phyloP scores from a whole-genome alignment of 2,888 invertebrate species.

The Drosophila algonquin region DNA sequence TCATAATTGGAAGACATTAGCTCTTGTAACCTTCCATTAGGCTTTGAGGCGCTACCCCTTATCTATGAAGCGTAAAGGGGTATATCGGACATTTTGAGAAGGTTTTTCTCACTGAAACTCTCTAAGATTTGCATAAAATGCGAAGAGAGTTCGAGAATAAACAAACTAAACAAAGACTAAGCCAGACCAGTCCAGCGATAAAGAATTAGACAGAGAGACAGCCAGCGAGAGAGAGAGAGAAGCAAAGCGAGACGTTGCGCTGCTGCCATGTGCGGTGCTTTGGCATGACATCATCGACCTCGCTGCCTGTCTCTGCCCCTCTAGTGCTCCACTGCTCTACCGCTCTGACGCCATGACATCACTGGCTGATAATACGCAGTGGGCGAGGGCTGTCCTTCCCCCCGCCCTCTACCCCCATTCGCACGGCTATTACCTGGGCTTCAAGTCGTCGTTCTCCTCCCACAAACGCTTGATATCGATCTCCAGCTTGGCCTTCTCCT shows the following conservation, averaged over 20 bases:
- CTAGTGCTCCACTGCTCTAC: neutral
- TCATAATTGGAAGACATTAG: slow-evolving; percentile 9
- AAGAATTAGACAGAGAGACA: slow-evolving; percentile 6
- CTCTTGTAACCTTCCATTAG: slow-evolving; percentile 38
- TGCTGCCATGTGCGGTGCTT: slow-evolving; percentile 34
- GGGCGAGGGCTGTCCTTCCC: slow-evolving; percentile 2
- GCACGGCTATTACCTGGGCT: slow-evolving; percentile 85
- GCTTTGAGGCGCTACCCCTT: slow-evolving; percentile 17
- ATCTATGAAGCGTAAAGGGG: no score
- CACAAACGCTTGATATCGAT: slow-evolving; percentile 95
- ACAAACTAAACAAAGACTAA: slow-evolving; percentile 68
- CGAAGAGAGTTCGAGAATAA: slow-evolving; percentile 52
- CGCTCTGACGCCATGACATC: slow-evolving; percentile 58
- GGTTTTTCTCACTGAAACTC: no score
- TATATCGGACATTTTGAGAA: no score
- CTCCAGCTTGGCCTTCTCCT: slow-evolving; percentile 96
- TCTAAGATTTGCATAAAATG: slow-evolving; percentile 33
- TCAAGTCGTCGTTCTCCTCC: slow-evolving; percentile 94
- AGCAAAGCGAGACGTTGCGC: neutral
- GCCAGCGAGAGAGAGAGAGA: neutral
- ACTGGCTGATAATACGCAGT: slow-evolving; percentile 56
- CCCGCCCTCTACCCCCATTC: slow-evolving; percentile 8
- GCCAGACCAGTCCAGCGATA: slow-evolving; percentile 1
- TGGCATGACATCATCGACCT: slow-evolving; percentile 65
- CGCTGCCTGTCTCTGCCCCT: slow-evolving; percentile 4